Evolutionary conservation across 2,888 invertebrate genomes (phyloP), one percentile per base, ranked within the genome.

Genomic region (Rhagonycha fulva): DNA sequence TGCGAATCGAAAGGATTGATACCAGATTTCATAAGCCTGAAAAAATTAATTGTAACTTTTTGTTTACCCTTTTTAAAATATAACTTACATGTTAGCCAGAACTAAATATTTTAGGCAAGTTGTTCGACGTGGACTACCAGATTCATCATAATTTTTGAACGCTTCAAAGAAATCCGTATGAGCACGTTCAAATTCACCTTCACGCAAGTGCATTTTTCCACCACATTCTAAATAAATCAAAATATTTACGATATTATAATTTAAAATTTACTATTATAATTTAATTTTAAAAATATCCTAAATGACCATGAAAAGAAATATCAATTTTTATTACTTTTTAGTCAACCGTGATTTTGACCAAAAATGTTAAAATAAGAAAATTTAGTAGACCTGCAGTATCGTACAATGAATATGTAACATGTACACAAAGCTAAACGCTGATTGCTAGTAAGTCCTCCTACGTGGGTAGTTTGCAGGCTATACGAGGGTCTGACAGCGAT

Each of bases 151-250:
- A 87, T 99, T 99, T 89, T 99, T 98, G 87, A 99, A 99, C 3
- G 99, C 98, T 88, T 99, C 99, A 88, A 99, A 99, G 89, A 99
- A 99, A 88, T 99, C 99, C 9, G 98, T 99, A 88, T 99, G 99
- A 1, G 99, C 99, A 87, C 98, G 96, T 87, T 98, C 98, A 87
- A 98, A 99, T 89, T 99, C 98, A 4, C 98, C 98, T 89, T 99
- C 99, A 23, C 99, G 92, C 67, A 99, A 90, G 89, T 99, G 99
- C 99, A 99, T 99, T 89, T 99, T 99, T 0, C 99, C 99, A 5
- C 99, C 99, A 88, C 99, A 99, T 89, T 99, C 99, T 93, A 83
- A 71, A 87, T 82, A 14, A 68, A 63, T 62, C 4, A 61, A 70
- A 32, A 60, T 19, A 19, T 19, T 19, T 19, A 19, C 19, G 19